These are phyloP conservation scores for Camptogramma bilineatum DNA, from an alignment of 2,888 invertebrate species.

Conservation along the genomic window DNA sequence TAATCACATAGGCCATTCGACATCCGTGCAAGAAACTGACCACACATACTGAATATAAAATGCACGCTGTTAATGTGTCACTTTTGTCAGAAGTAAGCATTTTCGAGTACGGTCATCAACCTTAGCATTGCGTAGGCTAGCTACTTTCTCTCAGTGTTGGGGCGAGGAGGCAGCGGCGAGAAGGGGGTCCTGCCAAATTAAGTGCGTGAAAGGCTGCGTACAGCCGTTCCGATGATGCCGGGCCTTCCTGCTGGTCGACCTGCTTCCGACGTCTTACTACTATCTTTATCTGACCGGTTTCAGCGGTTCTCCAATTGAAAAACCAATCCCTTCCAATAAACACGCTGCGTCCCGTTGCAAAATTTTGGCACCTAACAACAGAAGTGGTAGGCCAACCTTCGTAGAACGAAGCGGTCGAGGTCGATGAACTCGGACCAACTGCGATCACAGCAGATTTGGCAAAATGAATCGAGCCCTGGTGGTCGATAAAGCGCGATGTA, in stretches of 20 bases:
- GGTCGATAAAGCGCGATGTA: slow-evolving; percentile 61
- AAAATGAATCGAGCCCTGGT: slow-evolving; percentile 55
- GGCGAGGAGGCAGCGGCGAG: slow-evolving; percentile 68
- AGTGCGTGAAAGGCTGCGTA: slow-evolving; percentile 82
- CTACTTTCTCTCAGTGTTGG: slow-evolving; percentile 81
- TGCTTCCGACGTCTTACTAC: slow-evolving; percentile 43
- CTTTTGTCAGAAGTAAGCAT: slow-evolving; percentile 82
- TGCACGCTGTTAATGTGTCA: slow-evolving; percentile 81
- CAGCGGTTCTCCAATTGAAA: slow-evolving; percentile 25
- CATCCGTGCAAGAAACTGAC: slow-evolving; percentile 77
- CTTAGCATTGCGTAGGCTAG: slow-evolving; percentile 84
- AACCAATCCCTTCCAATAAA: slow-evolving; percentile 23
- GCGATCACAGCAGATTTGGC: slow-evolving; percentile 63
- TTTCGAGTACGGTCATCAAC: slow-evolving; percentile 84
- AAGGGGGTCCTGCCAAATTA: slow-evolving; percentile 84
- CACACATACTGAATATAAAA: slow-evolving; percentile 82
- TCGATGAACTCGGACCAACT: slow-evolving; percentile 66
- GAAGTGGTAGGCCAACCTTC: slow-evolving; percentile 54
- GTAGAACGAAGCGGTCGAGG: slow-evolving; percentile 62
- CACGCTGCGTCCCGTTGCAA: slow-evolving; percentile 18
- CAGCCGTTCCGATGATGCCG: slow-evolving; percentile 65
- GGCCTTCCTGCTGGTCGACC: slow-evolving; percentile 53
- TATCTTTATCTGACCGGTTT: slow-evolving; percentile 39
- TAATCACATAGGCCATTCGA: slow-evolving; percentile 71
- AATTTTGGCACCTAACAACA: slow-evolving; percentile 50